phyloP scores from a whole-genome alignment of 2,888 invertebrate genomes.

The Ceratothoa steindachneri region DNA sequence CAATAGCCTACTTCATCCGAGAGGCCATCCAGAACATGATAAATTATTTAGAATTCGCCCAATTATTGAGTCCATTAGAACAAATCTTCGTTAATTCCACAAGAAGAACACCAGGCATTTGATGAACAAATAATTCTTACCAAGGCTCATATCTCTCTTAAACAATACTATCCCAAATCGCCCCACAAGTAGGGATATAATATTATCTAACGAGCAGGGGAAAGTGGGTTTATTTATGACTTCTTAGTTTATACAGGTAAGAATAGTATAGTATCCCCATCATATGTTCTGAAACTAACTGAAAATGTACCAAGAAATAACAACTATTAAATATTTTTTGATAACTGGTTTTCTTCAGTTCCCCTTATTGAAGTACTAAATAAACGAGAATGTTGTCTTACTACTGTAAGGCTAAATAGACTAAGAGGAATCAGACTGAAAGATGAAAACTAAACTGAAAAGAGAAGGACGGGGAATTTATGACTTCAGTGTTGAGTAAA shows the following conservation, averaged over 20 bases:
- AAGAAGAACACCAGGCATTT: constrained; percentile 25
- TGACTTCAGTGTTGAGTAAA: neutral
- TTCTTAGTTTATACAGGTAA: constrained; percentile 18
- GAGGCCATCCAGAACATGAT: constrained; percentile 14
- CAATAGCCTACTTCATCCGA: neutral
- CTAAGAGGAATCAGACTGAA: neutral
- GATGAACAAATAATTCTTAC: constrained; percentile 39
- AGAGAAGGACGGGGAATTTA: neutral
- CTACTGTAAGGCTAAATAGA: neutral
- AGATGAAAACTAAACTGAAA: neutral
- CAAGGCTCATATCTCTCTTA: constrained; percentile 18
- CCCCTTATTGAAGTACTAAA: neutral
- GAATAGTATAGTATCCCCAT: neutral
- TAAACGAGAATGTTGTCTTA: neutral
- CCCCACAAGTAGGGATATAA: constrained; percentile 31
- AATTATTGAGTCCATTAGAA: constrained; percentile 12
- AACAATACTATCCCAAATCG: constrained; percentile 28
- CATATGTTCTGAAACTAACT: neutral
- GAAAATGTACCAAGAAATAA: neutral
- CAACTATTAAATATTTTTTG: neutral
- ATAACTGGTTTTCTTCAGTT: neutral
- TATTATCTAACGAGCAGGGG: constrained; percentile 44
- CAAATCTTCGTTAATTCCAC: neutral
- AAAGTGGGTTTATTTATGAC: constrained; percentile 37
- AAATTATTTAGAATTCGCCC: constrained; percentile 28